Base-by-base conservation (phyloP, 2,797 vertebrate species). In the Ptychobarbus kaznakovi region DNA sequence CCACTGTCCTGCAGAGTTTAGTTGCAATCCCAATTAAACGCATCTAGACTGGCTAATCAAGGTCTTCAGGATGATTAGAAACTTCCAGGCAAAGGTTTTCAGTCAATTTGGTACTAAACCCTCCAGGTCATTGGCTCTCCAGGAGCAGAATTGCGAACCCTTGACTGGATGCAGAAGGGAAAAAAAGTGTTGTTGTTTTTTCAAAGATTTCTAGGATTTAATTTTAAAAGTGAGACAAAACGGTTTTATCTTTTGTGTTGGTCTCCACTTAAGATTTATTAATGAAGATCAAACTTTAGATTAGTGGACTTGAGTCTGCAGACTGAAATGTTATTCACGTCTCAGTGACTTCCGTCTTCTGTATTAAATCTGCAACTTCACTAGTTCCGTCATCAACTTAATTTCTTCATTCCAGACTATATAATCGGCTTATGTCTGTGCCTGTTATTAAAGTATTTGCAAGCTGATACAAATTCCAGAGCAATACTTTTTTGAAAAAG, bases 341-440 rank as follows among this genome's bases (percentile, higher is more conserved):
- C 35, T 80, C 49, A 53, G 61, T 58, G 6, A 44, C 66, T 81
- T 77, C 56, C 6, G 72, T 80, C 81, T 84, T 65, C 11, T 11
- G 11, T 53, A 53, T 63, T 70, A 74, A 80, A 85, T 88, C 40
- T 84, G 76, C 73, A 86, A 16, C 80, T 74, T 79, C 46, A 58
- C 20, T 74, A 61, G 78, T 44, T 22, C 20, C 6, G 53, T 6
- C 25, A 44, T 25, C 9, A 38, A 78, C 22, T 16, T 65, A 2
- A 25, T 66, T 86, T 80, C 38, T 72, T 15, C n/a, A 87, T 87
- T 83, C 77, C 28, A 35, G 11, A 38, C 65, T 18, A 83, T 83
- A 22, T 63, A 73, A 77, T 83, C 66, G 18, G 16, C 61, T 77
- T 76, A 66, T 44, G 74, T 25, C 65, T 84, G 73, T 20, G 61